Base-by-base conservation (phyloP, 2,797 vertebrate genomes). In the Gouania willdenowi region DNA sequence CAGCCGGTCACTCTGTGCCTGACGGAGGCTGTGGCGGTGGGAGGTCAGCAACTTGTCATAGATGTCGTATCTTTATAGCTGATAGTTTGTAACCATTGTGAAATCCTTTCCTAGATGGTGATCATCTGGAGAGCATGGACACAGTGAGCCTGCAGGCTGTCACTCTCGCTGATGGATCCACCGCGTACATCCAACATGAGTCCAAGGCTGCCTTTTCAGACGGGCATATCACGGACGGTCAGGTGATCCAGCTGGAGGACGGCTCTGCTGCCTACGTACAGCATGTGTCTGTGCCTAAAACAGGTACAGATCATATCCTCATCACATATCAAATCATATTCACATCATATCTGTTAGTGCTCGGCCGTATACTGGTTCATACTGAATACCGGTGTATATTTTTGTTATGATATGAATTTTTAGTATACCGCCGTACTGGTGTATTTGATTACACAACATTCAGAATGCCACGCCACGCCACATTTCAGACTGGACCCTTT, bases 71-170 rank as follows among this genome's bases (percentile, higher is more conserved):
- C 19, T 8, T 3, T 1, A 1, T 15, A 31, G 5, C 3, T 2
- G 4, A 11, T 25, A 20, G 18, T 39, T 6, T 27, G 3, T 41
- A 13, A 3, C 34, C 11, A 12, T 6, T 34, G n/a, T 52, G 6
- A 12, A 10, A 30, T 44, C 2, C 1, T 41, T 41, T 24, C 26
- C 5, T 37, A 99, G 95, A 99, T 83, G 93, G 89, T 25, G 95
- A 98, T 78, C 95, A 93, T 62, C 91, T 98, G 63, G 95, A 99
- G 47, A 91, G 84, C 62, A 93, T 97, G 92, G 97, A 99, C 83
- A 92, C 94, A 22, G 94, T 99, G 51, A 99, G 97, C 78, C 83
- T 99, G 54, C 97, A 99, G 84, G 97, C 97, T 8, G 95, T 99
- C 27, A 98, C 95, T 2, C 90, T 99, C 9, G 91, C 91, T n/a